phyloP scores from a whole-genome alignment of 1,140 invertebrate species.

The Colletes gigas region DNA sequence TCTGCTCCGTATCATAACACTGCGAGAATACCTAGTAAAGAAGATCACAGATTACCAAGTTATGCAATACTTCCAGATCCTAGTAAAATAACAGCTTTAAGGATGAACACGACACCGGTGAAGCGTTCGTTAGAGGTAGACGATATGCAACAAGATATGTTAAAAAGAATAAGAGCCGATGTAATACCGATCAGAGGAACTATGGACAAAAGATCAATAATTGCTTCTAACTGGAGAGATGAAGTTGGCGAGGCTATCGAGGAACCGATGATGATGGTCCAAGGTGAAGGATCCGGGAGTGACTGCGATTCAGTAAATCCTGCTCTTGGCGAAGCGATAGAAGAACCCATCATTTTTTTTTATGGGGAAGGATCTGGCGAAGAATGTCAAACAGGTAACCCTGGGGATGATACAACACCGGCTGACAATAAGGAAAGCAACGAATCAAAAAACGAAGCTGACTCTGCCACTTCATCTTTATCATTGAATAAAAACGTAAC shows the following conservation, averaged over 20 bases:
- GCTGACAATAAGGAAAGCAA: constrained; percentile 71
- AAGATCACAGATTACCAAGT: constrained; percentile 76
- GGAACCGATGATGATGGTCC: constrained; percentile 87
- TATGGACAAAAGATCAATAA: constrained; percentile 70
- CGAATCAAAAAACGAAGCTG: constrained; percentile 71
- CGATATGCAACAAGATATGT: constrained; percentile 61
- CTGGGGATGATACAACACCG: constrained; percentile 72
- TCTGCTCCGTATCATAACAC: constrained; percentile 67
- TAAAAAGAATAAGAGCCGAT: constrained; percentile 75
- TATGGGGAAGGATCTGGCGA: constrained; percentile 87
- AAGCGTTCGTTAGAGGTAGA: constrained; percentile 76
- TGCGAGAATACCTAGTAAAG: constrained; percentile 64
- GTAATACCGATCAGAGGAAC: constrained; percentile 68
- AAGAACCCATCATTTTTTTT: constrained; percentile 87
- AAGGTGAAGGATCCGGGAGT: constrained; percentile 87
- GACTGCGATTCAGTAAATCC: constrained; percentile 85
- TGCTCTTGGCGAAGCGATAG: constrained; percentile 85
- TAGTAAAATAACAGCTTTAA: constrained; percentile 73
- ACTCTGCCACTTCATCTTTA: constrained; percentile 55
- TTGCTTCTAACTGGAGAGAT: constrained; percentile 72
- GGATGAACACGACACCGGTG: constrained; percentile 68
- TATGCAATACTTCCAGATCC: constrained; percentile 78
- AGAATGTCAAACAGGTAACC: constrained; percentile 87
- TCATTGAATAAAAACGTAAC: constrained; percentile 72
- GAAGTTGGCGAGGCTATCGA: constrained; percentile 86